Base-by-base conservation (phyloP, 2,113 vertebrate species). In the Hyperoodon ampullatus region DNA sequence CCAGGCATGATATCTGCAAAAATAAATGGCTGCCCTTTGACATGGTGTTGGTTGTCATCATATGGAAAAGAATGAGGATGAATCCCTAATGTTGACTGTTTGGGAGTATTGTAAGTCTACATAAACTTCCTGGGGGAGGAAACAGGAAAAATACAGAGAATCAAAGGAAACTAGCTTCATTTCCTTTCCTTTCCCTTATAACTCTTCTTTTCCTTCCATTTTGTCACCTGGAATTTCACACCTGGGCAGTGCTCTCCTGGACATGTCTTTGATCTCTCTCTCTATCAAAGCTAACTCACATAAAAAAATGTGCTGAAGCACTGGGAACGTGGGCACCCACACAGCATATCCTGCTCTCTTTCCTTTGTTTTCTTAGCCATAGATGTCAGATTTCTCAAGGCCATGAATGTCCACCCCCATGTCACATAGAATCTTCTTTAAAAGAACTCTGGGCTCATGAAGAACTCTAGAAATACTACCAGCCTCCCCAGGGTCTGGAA, bases 61-160 rank as follows among this genome's bases (percentile, higher is more conserved):
- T 97, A 97, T 53, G 42, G 96, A 81, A 98, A 93, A 96, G 63
- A 83, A 95, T 90, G 21, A 89, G 93, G 95, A 94, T 87, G 94
- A 92, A 92, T 92, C 95, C 97, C 30, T 88, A 74, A 71, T 90
- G 89, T 91, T 96, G 97, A 97, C 74, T 90, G 84, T 88, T 94
- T 3, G 81, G 60, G n/a, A n/a, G 28, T 83, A 70, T 14, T 96
- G 71, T 4, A 97, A 84, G 28, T 97, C 97, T 97, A 94, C 95
- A 35, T 42, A 93, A 96, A 96, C 91, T 98, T 98, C 98, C 98
- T 96, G 88, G 89, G 61, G 65, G 94, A 98, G 91, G 80, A 97
- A 98, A 98, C 97, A 92, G 96, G 96, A 97, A 98, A 97, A 93
- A 88, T 70, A 53, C 61, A 94, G 8, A 98, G 97, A 98, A 98